Percentiles rank a stretch among this genome's conserved stretches.
phyloP scores from a whole-genome alignment of 2,797 vertebrate species.

The Halcyon badia region DNA sequence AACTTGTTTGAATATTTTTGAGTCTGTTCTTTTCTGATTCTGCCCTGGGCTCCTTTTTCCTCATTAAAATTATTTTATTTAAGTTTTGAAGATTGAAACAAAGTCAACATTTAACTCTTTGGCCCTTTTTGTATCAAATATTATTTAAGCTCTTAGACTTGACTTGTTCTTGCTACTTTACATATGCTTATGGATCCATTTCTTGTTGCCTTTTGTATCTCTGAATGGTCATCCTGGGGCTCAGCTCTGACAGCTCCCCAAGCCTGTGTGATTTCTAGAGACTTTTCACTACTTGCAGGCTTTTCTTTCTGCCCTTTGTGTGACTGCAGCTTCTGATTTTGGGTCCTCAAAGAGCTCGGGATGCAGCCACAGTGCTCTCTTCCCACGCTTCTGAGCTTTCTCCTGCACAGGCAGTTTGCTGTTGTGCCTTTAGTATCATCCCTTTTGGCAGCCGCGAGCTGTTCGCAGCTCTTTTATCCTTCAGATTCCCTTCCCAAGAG shows the following conservation, averaged over 20 bases:
- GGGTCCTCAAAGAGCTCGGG: constrained; percentile 33
- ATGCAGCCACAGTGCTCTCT: constrained; percentile 23
- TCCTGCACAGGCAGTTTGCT: constrained; percentile 38
- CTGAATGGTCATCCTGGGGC: background rate
- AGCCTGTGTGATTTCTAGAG: background rate
- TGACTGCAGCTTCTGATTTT: constrained; percentile 22
- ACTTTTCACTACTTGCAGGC: background rate
- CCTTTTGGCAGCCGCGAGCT: constrained; percentile 14
- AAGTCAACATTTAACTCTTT: constrained; percentile 39
- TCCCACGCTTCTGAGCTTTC: constrained; percentile 49
- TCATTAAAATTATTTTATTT: constrained; percentile 61
- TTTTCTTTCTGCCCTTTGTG: constrained; percentile 21
- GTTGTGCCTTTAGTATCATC: constrained; percentile 49
- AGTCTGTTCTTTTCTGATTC: constrained; percentile 25
- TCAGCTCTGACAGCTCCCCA: background rate
- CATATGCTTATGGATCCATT: background rate
- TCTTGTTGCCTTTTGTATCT: background rate
- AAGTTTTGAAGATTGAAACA: constrained; percentile 40
- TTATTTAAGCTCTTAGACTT: background rate
- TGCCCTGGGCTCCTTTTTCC: constrained; percentile 44
- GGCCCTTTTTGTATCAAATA: background rate
- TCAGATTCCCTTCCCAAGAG: constrained; percentile 63
- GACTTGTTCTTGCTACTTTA: background rate
- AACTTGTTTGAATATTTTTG: constrained; percentile 23
- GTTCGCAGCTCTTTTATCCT: constrained; percentile 48